Evolutionary conservation across 2,113 vertebrate species (phyloP).

Genomic region (Thryonomys swinderianus): DNA sequence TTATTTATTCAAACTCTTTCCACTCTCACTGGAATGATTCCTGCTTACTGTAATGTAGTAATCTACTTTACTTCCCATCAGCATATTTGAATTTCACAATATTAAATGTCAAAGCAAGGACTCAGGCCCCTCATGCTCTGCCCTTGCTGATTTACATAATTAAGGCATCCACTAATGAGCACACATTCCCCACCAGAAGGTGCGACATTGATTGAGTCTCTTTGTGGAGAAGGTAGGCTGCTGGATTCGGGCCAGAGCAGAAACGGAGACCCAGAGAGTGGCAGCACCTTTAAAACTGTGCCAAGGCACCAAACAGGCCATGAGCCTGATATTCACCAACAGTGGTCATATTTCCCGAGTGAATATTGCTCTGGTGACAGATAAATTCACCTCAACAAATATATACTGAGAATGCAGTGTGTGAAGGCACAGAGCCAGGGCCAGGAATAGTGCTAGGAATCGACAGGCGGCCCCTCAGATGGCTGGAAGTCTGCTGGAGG

Average conservation of each 20-base stretch:
- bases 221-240: neutral
- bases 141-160: neutral
- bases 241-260: slow-evolving; percentile 43
- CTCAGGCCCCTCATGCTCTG: neutral
- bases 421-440: neutral
- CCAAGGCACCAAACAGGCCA: neutral
- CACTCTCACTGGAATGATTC: slow-evolving; percentile 15
- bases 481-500: neutral
- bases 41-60: neutral
- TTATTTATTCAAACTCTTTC: slow-evolving; percentile 35
- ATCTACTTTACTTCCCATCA: slow-evolving; percentile 16
- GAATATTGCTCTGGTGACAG: neutral
- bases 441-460: neutral
- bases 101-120: slow-evolving; percentile 11
- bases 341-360: slow-evolving; percentile 37
- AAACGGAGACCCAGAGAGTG: neutral
- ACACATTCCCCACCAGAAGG: neutral
- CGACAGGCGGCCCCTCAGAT: neutral
- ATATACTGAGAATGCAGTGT: neutral
- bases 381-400: slow-evolving; percentile 14
- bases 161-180: slow-evolving; percentile 1
- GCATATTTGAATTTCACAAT: slow-evolving; percentile 50
- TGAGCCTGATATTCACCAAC: slow-evolving; percentile 7
- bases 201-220: neutral
- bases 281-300: neutral